Evolutionary conservation across 1,140 invertebrate species (phyloP).

Genomic region (Mactra quadrangularis): DNA sequence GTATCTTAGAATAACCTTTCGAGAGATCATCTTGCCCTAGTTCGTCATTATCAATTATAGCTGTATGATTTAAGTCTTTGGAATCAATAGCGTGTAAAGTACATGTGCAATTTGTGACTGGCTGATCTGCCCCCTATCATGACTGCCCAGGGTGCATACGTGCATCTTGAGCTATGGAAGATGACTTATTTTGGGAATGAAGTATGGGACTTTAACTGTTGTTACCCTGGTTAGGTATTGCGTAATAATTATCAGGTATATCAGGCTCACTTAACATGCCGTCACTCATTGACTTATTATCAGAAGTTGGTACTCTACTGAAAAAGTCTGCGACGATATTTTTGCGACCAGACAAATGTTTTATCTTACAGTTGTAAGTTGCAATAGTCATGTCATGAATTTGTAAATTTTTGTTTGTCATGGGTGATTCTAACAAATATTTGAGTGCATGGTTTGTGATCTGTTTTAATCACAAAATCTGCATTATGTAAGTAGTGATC

Average conservation of each 20-base stretch:
- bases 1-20: background rate
- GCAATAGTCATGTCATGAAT: slow-evolving; percentile 64
- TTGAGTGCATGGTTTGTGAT: too few relatives aligned
- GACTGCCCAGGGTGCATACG: too few relatives aligned
- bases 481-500: too few relatives aligned
- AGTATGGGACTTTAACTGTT: too few relatives aligned
- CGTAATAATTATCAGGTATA: slow-evolving; percentile 43
- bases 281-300: background rate
- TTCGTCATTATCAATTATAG: slow-evolving; percentile 18
- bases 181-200: too few relatives aligned
- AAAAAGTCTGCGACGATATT: slow-evolving; percentile 68
- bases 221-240: too few relatives aligned
- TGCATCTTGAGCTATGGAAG: too few relatives aligned
- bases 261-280: slow-evolving; percentile 20
- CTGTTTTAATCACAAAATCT: too few relatives aligned
- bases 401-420: too few relatives aligned
- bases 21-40: background rate
- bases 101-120: too few relatives aligned
- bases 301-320: slow-evolving; percentile 27
- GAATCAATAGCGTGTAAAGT: slow-evolving; percentile 56
- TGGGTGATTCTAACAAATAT: too few relatives aligned
- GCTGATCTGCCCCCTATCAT: too few relatives aligned
- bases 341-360: slow-evolving; percentile 52
- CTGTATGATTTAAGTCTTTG: slow-evolving; percentile 52
- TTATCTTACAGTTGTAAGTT: slow-evolving; percentile 62